Evolutionary conservation across 2,113 vertebrate species (phyloP).

Genomic region (Mastomys coucha): DNA sequence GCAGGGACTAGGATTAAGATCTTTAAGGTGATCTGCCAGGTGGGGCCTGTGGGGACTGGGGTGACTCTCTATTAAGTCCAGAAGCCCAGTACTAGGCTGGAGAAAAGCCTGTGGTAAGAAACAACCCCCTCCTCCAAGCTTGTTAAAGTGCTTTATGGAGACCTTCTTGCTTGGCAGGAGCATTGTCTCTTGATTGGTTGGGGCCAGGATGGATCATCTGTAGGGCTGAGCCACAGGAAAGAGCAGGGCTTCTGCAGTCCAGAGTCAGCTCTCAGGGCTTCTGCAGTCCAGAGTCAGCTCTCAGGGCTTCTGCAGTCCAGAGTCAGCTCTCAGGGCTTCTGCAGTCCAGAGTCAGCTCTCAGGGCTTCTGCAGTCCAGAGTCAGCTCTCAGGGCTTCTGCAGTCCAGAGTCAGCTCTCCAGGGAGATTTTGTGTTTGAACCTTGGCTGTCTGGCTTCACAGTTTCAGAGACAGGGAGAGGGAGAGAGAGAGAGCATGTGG

Average conservation of each 20-base stretch:
- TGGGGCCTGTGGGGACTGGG: no score
- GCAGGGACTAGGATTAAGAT: neutral
- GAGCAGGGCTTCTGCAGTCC: neutral
- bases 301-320: neutral
- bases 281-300: no score
- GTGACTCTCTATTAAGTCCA: neutral
- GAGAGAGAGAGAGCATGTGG: no score
- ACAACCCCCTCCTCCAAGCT: neutral
- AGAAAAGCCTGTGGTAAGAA: neutral
- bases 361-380: neutral
- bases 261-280: neutral
- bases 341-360: no score
- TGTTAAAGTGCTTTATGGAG: accelerated
- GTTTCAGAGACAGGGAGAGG: neutral
- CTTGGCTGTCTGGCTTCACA: neutral
- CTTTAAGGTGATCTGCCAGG: neutral
- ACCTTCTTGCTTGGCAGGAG: neutral
- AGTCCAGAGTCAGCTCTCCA: neutral
- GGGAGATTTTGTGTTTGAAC: neutral
- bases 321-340: neutral
- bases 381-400: neutral
- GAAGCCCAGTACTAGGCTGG: neutral
- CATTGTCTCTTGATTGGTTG: neutral
- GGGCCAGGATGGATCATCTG: neutral
- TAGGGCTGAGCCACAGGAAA: accelerated